Conservation (phyloP, 2,797 vertebrate species). For the Intellagama lesueurii region DNA sequence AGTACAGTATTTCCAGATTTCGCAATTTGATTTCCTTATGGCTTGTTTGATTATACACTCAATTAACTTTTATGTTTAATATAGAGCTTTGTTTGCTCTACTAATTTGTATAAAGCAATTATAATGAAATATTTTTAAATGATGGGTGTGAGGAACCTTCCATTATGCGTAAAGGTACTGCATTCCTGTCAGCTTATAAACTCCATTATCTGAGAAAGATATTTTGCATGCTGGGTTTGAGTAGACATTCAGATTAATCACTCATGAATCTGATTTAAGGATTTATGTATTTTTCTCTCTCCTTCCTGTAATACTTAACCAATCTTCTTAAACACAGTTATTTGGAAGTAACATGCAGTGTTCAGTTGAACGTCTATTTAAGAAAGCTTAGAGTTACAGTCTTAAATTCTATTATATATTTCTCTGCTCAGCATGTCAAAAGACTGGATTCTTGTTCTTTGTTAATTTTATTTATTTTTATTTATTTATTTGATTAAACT, state of each 20-base stretch:
- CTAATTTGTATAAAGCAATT: conserved; percentile 11
- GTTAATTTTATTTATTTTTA: background rate
- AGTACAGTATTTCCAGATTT: background rate
- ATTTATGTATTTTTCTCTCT: background rate
- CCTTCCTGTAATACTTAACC: background rate
- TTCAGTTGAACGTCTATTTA: conserved; percentile 6
- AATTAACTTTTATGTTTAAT: background rate
- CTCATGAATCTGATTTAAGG: background rate
- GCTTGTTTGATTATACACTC: conserved; percentile 2
- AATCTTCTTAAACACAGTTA: conserved; percentile 10
- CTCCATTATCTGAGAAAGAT: background rate
- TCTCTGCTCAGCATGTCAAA: background rate
- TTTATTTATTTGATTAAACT: conserved; percentile 13
- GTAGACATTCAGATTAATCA: background rate
- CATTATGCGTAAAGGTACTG: background rate
- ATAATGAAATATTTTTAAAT: conserved; percentile 18
- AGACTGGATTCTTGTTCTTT: background rate
- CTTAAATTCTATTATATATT: background rate
- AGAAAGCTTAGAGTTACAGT: background rate
- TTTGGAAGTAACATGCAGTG: background rate
- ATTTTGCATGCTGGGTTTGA: conserved; percentile 6
- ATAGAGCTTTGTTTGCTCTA: background rate
- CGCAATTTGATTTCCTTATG: background rate
- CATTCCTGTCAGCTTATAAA: conserved; percentile 1
- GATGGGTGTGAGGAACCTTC: background rate